phyloP scores from a whole-genome alignment of 2,797 vertebrate species.

The Rachycentron canadum region DNA sequence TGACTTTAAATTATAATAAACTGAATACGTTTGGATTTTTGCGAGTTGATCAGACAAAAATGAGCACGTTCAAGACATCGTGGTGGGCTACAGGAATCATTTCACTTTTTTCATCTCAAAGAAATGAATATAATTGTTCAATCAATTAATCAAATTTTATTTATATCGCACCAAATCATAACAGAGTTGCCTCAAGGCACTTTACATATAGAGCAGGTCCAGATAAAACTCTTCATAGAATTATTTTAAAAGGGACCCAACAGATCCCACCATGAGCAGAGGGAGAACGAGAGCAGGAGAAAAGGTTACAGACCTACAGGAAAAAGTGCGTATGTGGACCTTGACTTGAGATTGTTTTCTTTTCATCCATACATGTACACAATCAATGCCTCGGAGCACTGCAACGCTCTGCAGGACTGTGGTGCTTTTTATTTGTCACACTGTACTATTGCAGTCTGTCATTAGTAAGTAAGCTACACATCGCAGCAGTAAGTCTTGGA shows the following conservation, averaged over 20 bases:
- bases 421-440: background rate
- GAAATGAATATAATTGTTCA: no score
- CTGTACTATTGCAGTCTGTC: background rate
- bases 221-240: no score
- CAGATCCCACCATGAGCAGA: no score
- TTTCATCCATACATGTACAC: background rate
- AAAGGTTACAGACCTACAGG: background rate
- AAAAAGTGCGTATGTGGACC: background rate
- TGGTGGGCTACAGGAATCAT: no score
- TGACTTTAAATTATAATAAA: background rate
- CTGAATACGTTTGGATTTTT: background rate
- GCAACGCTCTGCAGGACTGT: background rate
- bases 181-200: no score
- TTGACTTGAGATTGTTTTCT: background rate
- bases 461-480: conserved; percentile 8
- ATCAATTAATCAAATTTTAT: no score
- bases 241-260: no score
- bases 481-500: conserved; percentile 12
- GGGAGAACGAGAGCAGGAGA: no score
- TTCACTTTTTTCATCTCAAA: no score
- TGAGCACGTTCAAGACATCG: no score
- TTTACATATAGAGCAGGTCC: no score
- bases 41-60: background rate
- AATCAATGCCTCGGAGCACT: background rate
- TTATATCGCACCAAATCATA: no score